Conservation (phyloP, 2,113 vertebrate genomes). For the Cisticola juncidis region DNA sequence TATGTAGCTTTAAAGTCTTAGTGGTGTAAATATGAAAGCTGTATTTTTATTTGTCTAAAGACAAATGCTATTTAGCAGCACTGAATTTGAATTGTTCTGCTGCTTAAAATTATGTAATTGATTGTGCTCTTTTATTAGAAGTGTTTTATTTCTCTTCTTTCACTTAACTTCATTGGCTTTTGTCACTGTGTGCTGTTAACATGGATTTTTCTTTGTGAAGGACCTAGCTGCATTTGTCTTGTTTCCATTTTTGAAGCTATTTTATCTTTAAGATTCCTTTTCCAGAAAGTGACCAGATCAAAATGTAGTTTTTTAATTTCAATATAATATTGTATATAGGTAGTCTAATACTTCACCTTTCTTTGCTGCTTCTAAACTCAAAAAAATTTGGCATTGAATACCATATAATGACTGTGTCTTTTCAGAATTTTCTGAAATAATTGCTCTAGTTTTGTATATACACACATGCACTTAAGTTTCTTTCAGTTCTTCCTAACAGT, state of each 20-base stretch:
- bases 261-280: not conserved
- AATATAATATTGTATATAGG: not conserved
- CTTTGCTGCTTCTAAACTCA: not conserved
- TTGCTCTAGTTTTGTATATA: not conserved
- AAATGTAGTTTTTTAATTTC: not conserved
- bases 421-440: not conserved
- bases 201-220: not conserved
- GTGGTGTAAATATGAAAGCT: not conserved
- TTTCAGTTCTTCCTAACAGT: not conserved
- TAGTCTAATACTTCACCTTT: not conserved
- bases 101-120: not conserved
- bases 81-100: not conserved
- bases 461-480: not conserved
- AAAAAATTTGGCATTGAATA: not conserved
- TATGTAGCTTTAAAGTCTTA: not conserved
- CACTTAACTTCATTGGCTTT: not conserved
- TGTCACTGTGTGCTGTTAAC: not conserved
- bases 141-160: not conserved
- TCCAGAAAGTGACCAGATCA: not conserved
- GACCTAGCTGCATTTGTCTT: not conserved
- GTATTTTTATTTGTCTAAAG: not conserved
- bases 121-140: not conserved
- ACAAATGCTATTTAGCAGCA: not conserved
- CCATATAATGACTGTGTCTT: not conserved
- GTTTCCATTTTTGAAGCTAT: not conserved